Conservation (phyloP, 1,140 invertebrate genomes). For the Tribolium madens region DNA sequence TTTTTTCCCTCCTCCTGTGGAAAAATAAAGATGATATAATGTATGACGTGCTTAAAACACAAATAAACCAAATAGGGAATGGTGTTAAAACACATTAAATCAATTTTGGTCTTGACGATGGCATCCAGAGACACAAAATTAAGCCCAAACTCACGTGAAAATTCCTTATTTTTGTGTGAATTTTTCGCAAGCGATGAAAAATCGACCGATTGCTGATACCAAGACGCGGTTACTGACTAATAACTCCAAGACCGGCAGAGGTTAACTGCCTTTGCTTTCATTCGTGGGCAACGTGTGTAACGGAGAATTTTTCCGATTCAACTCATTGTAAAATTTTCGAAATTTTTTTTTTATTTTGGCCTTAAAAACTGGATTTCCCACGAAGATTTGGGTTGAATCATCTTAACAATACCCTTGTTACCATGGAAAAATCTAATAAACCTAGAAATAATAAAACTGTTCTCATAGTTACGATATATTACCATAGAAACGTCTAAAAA, state of each 20-base stretch:
- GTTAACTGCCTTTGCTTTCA: conserved; percentile 29
- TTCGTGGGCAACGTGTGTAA: conserved; percentile 10
- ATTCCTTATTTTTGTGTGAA: not conserved
- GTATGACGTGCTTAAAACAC: not conserved
- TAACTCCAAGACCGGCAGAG: not conserved
- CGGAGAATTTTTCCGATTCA: too few species aligned
- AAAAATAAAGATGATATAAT: not conserved
- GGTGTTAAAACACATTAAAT: not conserved
- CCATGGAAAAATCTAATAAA: too few species aligned
- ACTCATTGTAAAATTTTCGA: too few species aligned
- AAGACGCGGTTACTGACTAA: conserved; percentile 8
- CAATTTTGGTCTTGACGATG: conserved; percentile 46
- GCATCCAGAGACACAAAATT: conserved; percentile 51
- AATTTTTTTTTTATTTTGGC: too few species aligned
- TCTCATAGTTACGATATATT: too few species aligned
- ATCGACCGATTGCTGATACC: not conserved
- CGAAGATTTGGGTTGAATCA: too few species aligned
- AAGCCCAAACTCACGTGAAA: not conserved
- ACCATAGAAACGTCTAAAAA: too few species aligned
- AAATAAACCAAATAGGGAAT: not conserved
- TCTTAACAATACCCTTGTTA: too few species aligned
- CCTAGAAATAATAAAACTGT: too few species aligned
- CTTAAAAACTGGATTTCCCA: too few species aligned
- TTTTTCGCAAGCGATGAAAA: not conserved
- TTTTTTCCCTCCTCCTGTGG: not conserved